A percentile compares a stretch with the other conserved stretches of the same genome.
These are phyloP conservation scores for Zenarchopterus dispar DNA, from an alignment of 2,797 vertebrate species.

Conservation along the genomic window DNA sequence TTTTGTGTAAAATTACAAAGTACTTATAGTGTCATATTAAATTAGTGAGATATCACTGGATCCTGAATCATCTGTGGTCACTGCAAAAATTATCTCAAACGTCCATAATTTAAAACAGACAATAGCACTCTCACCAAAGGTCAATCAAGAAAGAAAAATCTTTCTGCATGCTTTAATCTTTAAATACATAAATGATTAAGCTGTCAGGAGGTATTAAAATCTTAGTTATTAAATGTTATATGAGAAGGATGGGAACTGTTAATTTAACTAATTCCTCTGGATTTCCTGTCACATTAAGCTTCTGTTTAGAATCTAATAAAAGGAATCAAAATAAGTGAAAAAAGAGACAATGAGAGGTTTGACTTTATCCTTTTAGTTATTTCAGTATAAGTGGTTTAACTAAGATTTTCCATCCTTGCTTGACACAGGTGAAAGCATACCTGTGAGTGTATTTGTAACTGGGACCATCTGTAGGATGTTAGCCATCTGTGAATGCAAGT, in stretches of 20 bases:
- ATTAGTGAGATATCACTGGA: not conserved
- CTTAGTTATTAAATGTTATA: constrained; percentile 54
- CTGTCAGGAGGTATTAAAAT: constrained; percentile 35
- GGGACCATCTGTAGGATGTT: constrained; percentile 51
- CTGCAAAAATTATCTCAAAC: not conserved
- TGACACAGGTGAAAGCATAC: constrained; percentile 35
- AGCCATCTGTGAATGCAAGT: constrained; percentile 31
- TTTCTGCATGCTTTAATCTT: constrained; percentile 21
- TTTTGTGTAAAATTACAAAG: not conserved
- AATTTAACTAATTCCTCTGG: constrained; percentile 24
- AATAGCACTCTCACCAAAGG: constrained; percentile 31
- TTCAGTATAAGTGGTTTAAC: constrained; percentile 36
- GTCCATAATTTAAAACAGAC: constrained; percentile 26
- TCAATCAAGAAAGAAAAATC: constrained; percentile 7
- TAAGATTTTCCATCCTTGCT: constrained; percentile 21
- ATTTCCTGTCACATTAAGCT: constrained; percentile 36
- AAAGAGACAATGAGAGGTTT: constrained; percentile 1
- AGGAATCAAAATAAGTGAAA: not conserved
- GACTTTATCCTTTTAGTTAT: constrained; percentile 19
- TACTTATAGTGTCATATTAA: not conserved
- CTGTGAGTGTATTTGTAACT: constrained; percentile 57
- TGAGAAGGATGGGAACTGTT: constrained; percentile 42
- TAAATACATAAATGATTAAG: constrained; percentile 51
- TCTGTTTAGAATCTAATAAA: not conserved
- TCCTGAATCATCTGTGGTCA: not conserved